Conservation (phyloP, 1,140 invertebrate genomes). For the Atta cephalotes region DNA sequence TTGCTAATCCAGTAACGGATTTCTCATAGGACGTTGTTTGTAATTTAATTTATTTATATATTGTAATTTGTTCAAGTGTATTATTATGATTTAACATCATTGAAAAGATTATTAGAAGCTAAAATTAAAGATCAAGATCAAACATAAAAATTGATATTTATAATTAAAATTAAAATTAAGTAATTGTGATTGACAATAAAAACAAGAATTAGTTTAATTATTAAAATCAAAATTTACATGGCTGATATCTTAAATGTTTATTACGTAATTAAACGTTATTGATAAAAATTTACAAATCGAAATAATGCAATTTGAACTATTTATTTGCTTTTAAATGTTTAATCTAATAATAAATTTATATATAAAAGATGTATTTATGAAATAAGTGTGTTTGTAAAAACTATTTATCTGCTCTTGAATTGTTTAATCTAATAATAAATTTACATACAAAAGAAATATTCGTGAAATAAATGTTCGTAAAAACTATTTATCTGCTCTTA, state of each 20-base stretch:
- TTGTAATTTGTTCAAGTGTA: not conserved
- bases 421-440: not conserved
- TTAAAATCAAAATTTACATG: not conserved
- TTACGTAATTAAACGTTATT: not conserved
- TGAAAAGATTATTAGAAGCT: not conserved
- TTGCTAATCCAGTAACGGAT: not conserved
- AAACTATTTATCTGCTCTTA: not conserved
- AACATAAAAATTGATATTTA: not conserved
- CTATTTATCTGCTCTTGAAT: not conserved
- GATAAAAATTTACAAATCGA: not conserved
- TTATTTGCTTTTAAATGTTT: not conserved
- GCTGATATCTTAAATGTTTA: not conserved
- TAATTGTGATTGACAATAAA: not conserved
- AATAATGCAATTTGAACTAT: not conserved
- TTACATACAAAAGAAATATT: not conserved
- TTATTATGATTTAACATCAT: not conserved
- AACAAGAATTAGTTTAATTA: not conserved
- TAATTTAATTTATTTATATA: constrained; percentile 13
- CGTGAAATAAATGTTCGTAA: not conserved
- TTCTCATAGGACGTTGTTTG: not conserved
- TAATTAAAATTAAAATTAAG: not conserved
- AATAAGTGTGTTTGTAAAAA: not conserved
- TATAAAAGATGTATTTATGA: not conserved
- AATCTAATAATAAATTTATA: not conserved
- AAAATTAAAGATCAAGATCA: not conserved